Conservation (phyloP, 2,797 vertebrate species). For the Hephaestus fuliginosus region DNA sequence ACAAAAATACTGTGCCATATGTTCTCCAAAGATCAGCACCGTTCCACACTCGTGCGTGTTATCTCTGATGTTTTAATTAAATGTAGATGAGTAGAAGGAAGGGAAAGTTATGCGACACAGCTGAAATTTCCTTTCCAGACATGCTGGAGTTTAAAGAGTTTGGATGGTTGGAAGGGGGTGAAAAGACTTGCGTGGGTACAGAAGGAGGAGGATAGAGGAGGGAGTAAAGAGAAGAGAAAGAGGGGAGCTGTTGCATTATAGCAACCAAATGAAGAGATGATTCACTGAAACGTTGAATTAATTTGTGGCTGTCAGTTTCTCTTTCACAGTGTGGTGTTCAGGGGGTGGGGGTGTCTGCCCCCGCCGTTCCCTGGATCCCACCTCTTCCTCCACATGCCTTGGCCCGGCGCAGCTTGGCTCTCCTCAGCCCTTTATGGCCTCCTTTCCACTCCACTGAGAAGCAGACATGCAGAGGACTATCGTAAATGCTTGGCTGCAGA, state of each 20-base stretch:
- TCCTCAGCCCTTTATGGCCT: constrained; percentile 54
- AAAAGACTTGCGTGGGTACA: constrained; percentile 20
- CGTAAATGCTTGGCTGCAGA: constrained; percentile 76
- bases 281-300: constrained; percentile 78
- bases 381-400: constrained; percentile 66
- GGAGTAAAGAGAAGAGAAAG: constrained; percentile 13
- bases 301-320: constrained; percentile 78
- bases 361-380: constrained; percentile 55
- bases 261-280: constrained; percentile 78
- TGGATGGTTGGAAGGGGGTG: constrained; percentile 33
- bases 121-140: constrained; percentile 62
- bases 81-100: constrained; percentile 69
- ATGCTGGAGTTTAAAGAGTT: constrained; percentile 54
- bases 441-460: constrained; percentile 77
- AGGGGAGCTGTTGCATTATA: constrained; percentile 60
- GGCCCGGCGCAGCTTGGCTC: constrained; percentile 62
- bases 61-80: constrained; percentile 79
- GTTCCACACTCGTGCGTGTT: constrained; percentile 33
- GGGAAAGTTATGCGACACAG: constrained; percentile 51
- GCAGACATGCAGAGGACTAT: constrained; percentile 75
- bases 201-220: constrained; percentile 15
- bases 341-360: constrained; percentile 46
- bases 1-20: constrained; percentile 61
- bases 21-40: constrained; percentile 60
- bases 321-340: constrained; percentile 69